Base-by-base conservation (phyloP, 2,113 vertebrate species). In the Struthio camelus region DNA sequence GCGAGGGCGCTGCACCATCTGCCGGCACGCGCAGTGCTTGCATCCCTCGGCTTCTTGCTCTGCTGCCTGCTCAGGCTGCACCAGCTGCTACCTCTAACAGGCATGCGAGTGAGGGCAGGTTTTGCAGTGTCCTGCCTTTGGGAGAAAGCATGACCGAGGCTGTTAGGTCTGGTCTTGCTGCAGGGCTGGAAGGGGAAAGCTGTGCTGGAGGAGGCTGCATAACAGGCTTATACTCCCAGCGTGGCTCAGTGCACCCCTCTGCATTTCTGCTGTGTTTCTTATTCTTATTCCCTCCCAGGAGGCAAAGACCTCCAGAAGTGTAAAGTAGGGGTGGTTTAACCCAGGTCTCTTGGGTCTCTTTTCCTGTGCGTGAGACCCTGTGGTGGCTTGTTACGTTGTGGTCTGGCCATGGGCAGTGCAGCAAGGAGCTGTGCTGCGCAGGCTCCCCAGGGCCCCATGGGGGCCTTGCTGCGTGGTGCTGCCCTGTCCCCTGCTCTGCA, bases 321-420 rank as follows among this genome's bases (percentile, higher is more conserved):
- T 51, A 82, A 23, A 1, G 2, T 0, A n/a, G 2, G 8, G 6
- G 2, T 44, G 59, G 10, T 34, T 78, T 75, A 40, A 32, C 15
- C 25, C 10, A 30, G 14, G 17, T 59, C 14, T 80, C 19, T 18
- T 4, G 12, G 44, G 32, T 13, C 13, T 66, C 16, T 89, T 46
- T 42, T 38, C 11, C 17, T 0, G 14, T 22, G 14, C 0, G 2
- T 38, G 62, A 30, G 69, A 14, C 11, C 9, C 25, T 0, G 0
- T 20, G 25, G 19, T 23, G 44, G 27, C 16, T 76, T 7, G 2
- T 17, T 8, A 1, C 3, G 0, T 42, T 20, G n/a, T 48, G 70
- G 14, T n/a, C 30, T 0, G 1, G n/a, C 75, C 1, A 2, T 0
- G 2, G 14, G 51, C 15, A 24, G 4, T 24, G 10, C 8, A 11